A percentile compares a stretch with the other conserved stretches of the same genome.
These are phyloP conservation scores for Phataginus tetradactyla DNA, from an alignment of 2,797 vertebrate species.

Conservation along the genomic window DNA sequence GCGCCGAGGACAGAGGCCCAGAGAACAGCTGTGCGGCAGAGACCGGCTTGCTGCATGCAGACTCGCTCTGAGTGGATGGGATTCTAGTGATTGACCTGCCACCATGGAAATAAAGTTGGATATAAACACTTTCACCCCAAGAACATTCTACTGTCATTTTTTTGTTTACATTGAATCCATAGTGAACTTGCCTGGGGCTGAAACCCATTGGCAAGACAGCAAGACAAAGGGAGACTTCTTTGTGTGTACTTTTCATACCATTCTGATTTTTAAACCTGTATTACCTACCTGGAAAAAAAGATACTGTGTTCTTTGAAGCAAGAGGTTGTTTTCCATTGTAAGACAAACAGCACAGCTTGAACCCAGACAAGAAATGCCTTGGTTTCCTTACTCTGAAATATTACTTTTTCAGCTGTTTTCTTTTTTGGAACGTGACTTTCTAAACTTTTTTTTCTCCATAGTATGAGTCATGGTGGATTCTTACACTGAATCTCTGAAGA, in stretches of 20 bases:
- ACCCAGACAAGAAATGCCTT: not conserved
- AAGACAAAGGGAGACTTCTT: not conserved
- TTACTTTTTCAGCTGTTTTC: not conserved
- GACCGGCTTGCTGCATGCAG: too few species aligned
- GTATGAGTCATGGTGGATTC: not conserved
- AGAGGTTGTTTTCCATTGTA: not conserved
- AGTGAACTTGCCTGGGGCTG: too few species aligned
- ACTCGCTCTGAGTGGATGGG: too few species aligned
- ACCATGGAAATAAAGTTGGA: too few species aligned
- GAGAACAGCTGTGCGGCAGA: too few species aligned
- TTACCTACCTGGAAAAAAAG: slow-evolving; percentile 6
- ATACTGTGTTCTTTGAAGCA: not conserved
- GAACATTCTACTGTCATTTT: too few species aligned
- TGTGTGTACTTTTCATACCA: not conserved
- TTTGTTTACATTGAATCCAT: too few species aligned
- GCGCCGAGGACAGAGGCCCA: too few species aligned
- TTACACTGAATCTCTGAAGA: not conserved
- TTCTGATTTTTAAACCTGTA: not conserved
- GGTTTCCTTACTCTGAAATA: not conserved
- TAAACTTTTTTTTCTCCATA: not conserved
- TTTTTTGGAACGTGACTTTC: too few species aligned
- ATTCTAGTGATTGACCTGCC: too few species aligned
- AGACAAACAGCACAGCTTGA: not conserved
- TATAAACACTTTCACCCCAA: too few species aligned
- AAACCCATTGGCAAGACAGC: too few species aligned